Percentiles rank a stretch among this genome's conserved stretches.
Evolutionary conservation across 2,797 vertebrate species (phyloP).

Genomic region (Balearica regulorum): DNA sequence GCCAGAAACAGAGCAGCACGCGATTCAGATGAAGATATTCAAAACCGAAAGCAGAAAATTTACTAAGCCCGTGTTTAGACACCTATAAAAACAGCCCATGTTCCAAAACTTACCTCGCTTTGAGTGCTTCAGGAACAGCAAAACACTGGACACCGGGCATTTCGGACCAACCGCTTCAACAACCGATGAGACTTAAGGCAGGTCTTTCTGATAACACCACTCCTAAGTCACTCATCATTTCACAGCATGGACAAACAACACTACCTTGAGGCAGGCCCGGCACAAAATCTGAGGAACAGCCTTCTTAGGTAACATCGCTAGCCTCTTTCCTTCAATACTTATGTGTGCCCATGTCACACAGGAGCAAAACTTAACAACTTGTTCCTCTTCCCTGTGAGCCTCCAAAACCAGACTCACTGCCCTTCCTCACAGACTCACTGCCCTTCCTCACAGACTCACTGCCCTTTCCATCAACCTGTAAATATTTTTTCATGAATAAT

Average conservation of each 20-base stretch:
- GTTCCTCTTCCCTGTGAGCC: too few relatives aligned
- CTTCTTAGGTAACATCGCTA: too few relatives aligned
- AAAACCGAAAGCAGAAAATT: not conserved
- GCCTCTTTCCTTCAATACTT: not conserved
- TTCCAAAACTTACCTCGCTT: not conserved
- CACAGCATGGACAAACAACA: not conserved
- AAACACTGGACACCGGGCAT: not conserved
- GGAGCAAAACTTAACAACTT: not conserved
- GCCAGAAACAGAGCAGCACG: slow-evolving; percentile 14
- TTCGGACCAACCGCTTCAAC: not conserved
- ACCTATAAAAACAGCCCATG: accelerated
- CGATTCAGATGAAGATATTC: not conserved
- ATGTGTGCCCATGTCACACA: accelerated
- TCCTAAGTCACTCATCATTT: not conserved
- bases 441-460: too few relatives aligned
- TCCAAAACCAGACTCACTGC: too few relatives aligned
- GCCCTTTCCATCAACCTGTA: not conserved
- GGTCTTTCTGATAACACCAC: not conserved
- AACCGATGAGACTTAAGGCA: not conserved
- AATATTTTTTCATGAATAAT: not conserved
- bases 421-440: too few relatives aligned
- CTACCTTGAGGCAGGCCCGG: not conserved
- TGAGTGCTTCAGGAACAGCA: not conserved
- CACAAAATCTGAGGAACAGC: accelerated
- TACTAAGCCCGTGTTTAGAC: accelerated